Base-by-base conservation (phyloP, 2,797 vertebrate genomes). In the Sebastolobus alascanus region DNA sequence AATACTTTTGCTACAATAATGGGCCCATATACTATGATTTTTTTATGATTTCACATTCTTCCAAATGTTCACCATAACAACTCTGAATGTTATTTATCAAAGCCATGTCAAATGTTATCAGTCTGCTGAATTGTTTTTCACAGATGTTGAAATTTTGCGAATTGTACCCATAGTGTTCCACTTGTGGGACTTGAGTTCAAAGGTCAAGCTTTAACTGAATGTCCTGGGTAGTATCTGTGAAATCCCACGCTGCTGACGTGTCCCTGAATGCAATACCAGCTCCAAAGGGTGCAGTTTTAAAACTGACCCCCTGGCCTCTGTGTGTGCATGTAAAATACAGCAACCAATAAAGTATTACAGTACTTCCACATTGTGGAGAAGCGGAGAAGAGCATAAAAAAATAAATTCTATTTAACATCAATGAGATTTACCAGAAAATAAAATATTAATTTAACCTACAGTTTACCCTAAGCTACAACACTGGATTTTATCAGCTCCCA, bases 41-140 rank as follows among this genome's bases (percentile, higher is more conserved):
- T 40, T 40, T 40, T 40, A 40, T 5, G 38, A 40, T 12, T 40
- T 43, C 40, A 43, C 14, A 43, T 43, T 43, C 29, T 35, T 68
- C n/a, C 46, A 35, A 68, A 52, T 33, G 46, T 68, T 68, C 27
- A 52, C 65, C 43, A 68, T 67, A 43, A 67, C 27, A 18, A 7
- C 65, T 52, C 27, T 50, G 27, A 68, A 13, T 54, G 12, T 20
- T 33, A 31, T 13, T 50, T 11, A 33, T 29, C 43, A 35, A 54
- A 18, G 22, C 52, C 0, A 12, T 52, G 66, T 20, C 18, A 35
- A 35, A 22, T 68, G 46, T 10, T 35, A 16, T 59, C 58, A 59
- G 58, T 8, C 16, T 59, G 58, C 58, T 20, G 29, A 16, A 7
- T 38, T 55, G 40, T 43, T 25, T 25, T 25, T 25, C 25, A 25